Base-by-base conservation (phyloP, 2,888 invertebrate genomes). In the Heliconius charithonia region DNA sequence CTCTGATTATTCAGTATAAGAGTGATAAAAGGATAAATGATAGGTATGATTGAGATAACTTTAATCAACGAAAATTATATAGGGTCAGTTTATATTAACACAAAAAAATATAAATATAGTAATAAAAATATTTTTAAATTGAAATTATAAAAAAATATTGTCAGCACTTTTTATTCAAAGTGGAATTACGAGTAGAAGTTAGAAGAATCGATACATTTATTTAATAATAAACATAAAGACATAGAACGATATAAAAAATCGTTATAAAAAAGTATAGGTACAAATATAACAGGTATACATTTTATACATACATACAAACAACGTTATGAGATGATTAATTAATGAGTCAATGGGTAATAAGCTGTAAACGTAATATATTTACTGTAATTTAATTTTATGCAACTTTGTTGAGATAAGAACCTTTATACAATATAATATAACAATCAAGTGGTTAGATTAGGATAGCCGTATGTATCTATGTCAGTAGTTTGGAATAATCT, bases 341-440 rank as follows among this genome's bases (percentile, higher is more conserved):
- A 72, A 72, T 72, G 72, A 72, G 13, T 72, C 72, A 37, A 37
- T 72, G 59, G 59, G 59, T 37, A 72, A 72, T 72, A 72, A 72
- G n/a, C 22, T 67, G 32, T 72, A 32, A n/a, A 72, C 56, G 32
- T 29, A 22, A 59, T 59, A 32, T 72, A 37, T 72, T 59, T 32
- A 32, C 59, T 72, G 72, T 72, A 25, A 37, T 37, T 59, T 37
- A 59, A 59, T 72, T 72, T 29, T 6, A 56, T 32, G n/a, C 25
- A 59, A 72, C 59, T 72, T 72, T 59, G 32, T 72, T 56, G 27
- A 12, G 67, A 56, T 29, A 51, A 70, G 10, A n/a, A 32, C 13
- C n/a, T 71, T 12, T 51, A 51, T 22, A 51, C 19, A 37, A 37
- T 37, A 37, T 27, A 45, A 16, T 25, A 45, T 19, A 56, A n/a